Base-by-base conservation (phyloP, 2,113 vertebrate genomes). In the Paradisaea rubra region DNA sequence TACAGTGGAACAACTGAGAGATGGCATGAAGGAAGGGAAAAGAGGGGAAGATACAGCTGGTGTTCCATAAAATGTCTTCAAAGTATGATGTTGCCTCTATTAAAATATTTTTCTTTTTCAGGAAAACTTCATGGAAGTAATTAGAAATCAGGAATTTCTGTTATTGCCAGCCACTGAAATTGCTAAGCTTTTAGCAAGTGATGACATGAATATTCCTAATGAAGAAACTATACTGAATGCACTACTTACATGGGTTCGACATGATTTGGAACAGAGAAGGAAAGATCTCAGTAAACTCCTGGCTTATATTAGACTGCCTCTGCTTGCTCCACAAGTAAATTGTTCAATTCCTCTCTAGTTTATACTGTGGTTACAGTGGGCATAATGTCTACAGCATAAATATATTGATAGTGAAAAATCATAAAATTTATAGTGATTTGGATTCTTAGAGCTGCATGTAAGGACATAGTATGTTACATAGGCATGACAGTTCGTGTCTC, bases 61-160 rank as follows among this genome's bases (percentile, higher is more conserved):
- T 57, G 30, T 77, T 88, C 66, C 25, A 52, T 53, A 44, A 76
- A 86, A 88, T 27, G 8, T 74, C 47, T 74, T 92, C 16, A 4
- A 78, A 95, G 37, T 74, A 44, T 66, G 30, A 53, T 81, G 56
- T 60, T 21, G 19, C 27, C 24, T 88, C 12, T 91, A 86, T 81
- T 87, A 87, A 92, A 78, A 49, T 80, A 42, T 59, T 92, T 77
- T 63, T 96, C 56, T 88, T 92, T 91, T 97, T 89, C 95, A 99
- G 99, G 99, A 99, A 83, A 98, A 99, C 97, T 99, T 99, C 96
- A 98, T 99, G 98, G 99, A 99, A 94, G 99, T 99, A 84, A 99
- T 99, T 76, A 98, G 98, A 95, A 99, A 99, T 96, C 99, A 99
- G 96, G 99, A 99, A 96, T 99, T 99, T 96, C 97, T 99, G 11